Evolutionary conservation across 2,888 invertebrate genomes (phyloP), one percentile per base, ranked within the genome.

Genomic region (Pinctada fucata): DNA sequence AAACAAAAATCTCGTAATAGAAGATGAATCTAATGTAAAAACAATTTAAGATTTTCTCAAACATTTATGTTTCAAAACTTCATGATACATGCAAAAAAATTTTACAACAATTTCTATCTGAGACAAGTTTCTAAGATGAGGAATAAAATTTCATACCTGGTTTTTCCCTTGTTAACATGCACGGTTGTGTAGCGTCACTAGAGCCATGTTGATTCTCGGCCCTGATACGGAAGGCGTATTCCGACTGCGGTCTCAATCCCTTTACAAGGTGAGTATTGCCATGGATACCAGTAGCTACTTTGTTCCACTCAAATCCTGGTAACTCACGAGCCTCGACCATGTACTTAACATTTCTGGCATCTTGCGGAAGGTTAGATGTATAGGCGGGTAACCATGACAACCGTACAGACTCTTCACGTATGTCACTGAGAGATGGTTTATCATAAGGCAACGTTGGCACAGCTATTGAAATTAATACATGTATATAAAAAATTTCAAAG

Each of bases 151-250:
- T 68, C 47, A 65, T 78, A 88, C 86, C 85, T 80, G 83, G 80
- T 78, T 86, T 80, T 58, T 65, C 66, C 76, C 83, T 84, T 69
- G 84, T 80, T 63, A 91, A 80, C 10, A 88, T 86, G 5, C 87
- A 88, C 4, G 89, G 87, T 2, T 98, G 97, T 75, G 98, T 98
- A 0, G 99, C 98, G 91, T 99, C 99, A 93, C 97, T 97, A 83
- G 97, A 95, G 72, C 99, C 99, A 92, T 96, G 97, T 92, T 97
- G 97, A 93, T 99, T 99, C 92, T 98, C 98, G 3, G 99, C 99
- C 51, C 98, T 95, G 65, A 99, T 95, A 81, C 99, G 95, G 94
- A 99, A 98, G 93, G 96, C 96, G 93, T 99, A 99, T 93, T 99
- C 98, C 84, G 96, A 95, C 94, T 97, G 97, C 8, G 89, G 89